Evolutionary conservation across 2,113 vertebrate genomes (phyloP), one percentile per base, ranked within the genome.

Genomic region (Rhynchomys soricoides): DNA sequence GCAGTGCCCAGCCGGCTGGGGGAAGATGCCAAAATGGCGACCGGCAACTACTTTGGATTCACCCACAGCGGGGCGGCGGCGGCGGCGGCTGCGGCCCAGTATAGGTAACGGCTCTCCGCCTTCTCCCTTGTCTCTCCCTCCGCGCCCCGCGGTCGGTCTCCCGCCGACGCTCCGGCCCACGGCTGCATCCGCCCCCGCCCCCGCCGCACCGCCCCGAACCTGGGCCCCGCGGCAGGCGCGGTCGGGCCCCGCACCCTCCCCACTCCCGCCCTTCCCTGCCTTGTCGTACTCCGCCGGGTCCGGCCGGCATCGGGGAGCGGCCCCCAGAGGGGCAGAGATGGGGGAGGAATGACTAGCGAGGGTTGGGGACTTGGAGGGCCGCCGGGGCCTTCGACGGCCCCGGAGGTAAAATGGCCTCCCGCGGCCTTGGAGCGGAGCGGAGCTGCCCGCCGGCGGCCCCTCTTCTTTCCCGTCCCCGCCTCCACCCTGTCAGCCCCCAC

Each of bases 11-110:
- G 99, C 99, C 99, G 99, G 99, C 99, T 99, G 97, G 99, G 99
- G 99, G 99, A 99, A 99, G 99, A 99, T 99, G 99, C 99, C 99
- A 99, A 99, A 99, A 99, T 99, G 99, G 99, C 99, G 98, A 99
- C 99, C 99, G 99, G 99, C 99, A 99, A 99, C 99, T 99, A 99
- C 98, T 99, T 99, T 99, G 99, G 99, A 98, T 99, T 99, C 98
- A 99, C 99, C 98, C 99, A 99, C 94, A 99, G 99, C 97, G 99
- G 99, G 98, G 99, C 99, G 98, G 99, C 99, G 97, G 97, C 97
- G 97, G 97, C 97, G 97, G 97, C 97, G 98, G 99, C 99, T 97
- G 99, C 99, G 97, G 98, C 98, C 95, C 99, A 99, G 98, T 99
- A 99, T 98, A 99, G 99, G 99, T 99, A 98, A 98, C 98, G 17